Conservation (phyloP, 2,113 vertebrate species). For the Atractosteus spatula region DNA sequence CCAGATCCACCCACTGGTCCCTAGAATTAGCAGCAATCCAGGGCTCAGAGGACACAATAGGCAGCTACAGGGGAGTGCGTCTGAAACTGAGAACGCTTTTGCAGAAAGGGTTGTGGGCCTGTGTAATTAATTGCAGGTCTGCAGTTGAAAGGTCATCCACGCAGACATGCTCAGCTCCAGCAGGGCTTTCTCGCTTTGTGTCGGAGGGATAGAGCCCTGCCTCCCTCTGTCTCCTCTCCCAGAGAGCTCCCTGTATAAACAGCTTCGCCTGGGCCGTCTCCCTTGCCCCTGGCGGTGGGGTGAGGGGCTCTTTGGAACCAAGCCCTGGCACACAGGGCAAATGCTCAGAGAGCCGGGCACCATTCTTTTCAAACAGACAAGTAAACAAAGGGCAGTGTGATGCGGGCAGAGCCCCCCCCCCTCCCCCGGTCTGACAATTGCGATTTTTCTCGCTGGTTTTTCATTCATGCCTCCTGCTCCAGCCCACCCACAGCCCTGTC, state of each 20-base stretch:
- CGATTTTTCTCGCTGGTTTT: background rate
- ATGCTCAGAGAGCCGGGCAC: background rate
- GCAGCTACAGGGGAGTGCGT: no score
- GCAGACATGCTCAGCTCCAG: no score
- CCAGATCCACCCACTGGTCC: no score
- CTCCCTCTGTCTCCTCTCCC: background rate
- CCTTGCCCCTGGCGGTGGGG: background rate
- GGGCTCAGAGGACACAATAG: no score
- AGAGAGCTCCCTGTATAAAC: constrained; percentile 6
- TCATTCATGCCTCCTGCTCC: constrained; percentile 39
- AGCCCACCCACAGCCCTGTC: constrained; percentile 34
- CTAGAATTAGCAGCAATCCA: no score
- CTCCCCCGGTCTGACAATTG: background rate
- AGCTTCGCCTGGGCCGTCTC: no score
- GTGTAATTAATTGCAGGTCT: no score
- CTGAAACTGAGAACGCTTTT: no score
- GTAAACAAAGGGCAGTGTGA: background rate
- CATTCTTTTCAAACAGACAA: background rate
- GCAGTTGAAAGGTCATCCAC: no score
- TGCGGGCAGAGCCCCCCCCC: background rate
- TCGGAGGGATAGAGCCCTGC: no score
- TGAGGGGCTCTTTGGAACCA: background rate
- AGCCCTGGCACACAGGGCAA: background rate
- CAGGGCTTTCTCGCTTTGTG: no score
- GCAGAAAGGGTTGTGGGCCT: no score